A percentile compares a stretch with the other conserved stretches of the same genome.
Evolutionary conservation across 2,113 vertebrate genomes (phyloP).

Genomic region (Malaclemys terrapin): DNA sequence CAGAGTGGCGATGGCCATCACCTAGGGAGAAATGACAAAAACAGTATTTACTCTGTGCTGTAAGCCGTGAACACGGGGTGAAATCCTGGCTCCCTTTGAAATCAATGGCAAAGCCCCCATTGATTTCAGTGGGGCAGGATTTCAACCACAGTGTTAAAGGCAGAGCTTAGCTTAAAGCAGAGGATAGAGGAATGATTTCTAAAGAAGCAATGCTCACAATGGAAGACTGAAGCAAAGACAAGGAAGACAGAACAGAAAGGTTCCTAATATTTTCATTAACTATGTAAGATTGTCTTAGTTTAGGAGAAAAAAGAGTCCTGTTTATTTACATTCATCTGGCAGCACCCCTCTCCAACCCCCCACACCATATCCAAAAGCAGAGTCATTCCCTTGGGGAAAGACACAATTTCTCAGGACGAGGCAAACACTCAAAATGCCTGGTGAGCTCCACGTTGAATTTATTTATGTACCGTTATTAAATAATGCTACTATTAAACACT

Average conservation of each 20-base stretch:
- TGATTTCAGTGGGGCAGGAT: neutral
- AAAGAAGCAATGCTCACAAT: neutral
- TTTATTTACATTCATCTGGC: neutral
- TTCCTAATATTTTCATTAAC: neutral
- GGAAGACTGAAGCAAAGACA: neutral
- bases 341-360: no score
- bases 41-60: neutral
- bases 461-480: neutral
- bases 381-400: neutral
- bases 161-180: neutral
- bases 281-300: neutral
- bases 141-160: neutral
- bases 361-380: neutral
- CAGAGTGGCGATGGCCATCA: constrained; percentile 93
- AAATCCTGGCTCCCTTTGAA: neutral
- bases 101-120: neutral
- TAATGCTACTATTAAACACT: neutral
- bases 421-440: neutral
- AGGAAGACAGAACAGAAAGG: neutral
- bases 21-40: constrained; percentile 69
- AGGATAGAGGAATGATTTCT: neutral
- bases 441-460: neutral
- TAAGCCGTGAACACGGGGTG: neutral
- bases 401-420: neutral
- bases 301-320: neutral